Evolutionary conservation across 2,113 vertebrate genomes (phyloP), one percentile per base, ranked within the genome.

Genomic region (Ctenodactylus gundi): DNA sequence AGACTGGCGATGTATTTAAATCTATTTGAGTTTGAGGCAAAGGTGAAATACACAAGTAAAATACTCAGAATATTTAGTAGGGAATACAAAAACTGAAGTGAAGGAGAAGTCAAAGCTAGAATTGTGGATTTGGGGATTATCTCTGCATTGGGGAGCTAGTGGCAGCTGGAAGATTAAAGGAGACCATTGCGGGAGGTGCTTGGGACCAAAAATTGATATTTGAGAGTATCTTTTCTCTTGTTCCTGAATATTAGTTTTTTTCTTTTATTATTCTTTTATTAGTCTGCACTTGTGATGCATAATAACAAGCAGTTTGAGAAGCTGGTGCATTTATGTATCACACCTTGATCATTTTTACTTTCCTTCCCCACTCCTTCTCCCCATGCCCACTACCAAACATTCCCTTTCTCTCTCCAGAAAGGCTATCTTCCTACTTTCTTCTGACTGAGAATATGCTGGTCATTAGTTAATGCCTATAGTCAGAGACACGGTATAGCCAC

Each of bases 1-100:
- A 68, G 49, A 88, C 31, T 84, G 51, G 29, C 57, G 58, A 88
- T 76, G 4, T 44, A 41, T 57, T 81, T 23, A 39, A 39, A 6
- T 88, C n/a, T 82, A n/a, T 81, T 75, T 75, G 60, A 58, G 20
- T 86, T 60, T 90, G 29, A 94, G 36, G 34, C 78, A 27, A 85
- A 77, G n/a, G 34, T 77, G 51, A 97, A 75, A 73, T 93, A 67
- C 31, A 44, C 27, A 95, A 64, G 41, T 55, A 27, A 95, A 78
- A 92, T 86, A 55, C 49, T 57, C 55, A 83, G 31, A 90, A 65
- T 77, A 90, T 60, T 92, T 70, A 83, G 21, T 58, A 77, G 4
- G 25, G 36, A 68, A 27, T 31, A 62, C n/a, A 27, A 94, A 7
- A 70, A 46, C 2, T 80, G 17, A 92, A 53, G n/a, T n/a, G 89